Percentiles rank a stretch among this genome's conserved stretches.
Evolutionary conservation across 2,113 vertebrate species (phyloP).

Genomic region (Chionodraco myersi): DNA sequence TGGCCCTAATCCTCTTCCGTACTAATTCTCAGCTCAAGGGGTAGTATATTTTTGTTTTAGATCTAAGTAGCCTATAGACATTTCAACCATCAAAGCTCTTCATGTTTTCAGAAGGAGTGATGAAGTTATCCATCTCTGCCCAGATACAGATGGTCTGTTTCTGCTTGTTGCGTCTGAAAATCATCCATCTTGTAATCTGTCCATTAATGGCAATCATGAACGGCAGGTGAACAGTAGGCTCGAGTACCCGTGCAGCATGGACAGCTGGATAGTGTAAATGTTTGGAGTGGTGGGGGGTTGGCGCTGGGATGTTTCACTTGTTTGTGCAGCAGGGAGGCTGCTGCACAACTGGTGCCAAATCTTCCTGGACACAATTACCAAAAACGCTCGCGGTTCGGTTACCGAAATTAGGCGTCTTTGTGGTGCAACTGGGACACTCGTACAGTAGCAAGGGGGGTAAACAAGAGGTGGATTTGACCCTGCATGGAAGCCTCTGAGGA

Average conservation of each 20-base stretch:
- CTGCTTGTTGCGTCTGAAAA: slow-evolving; percentile 69
- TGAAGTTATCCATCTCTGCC: slow-evolving; percentile 52
- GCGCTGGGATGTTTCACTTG: slow-evolving; percentile 44
- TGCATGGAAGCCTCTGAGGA: slow-evolving; percentile 35
- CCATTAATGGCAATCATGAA: slow-evolving; percentile 73
- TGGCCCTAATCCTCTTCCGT: too few relatives aligned
- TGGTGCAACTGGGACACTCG: slow-evolving; percentile 24
- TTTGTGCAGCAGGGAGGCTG: slow-evolving; percentile 23
- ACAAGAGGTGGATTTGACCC: slow-evolving; percentile 31
- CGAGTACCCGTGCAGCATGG: slow-evolving; percentile 38
- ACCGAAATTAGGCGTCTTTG: background rate
- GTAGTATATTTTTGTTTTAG: background rate
- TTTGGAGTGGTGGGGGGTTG: slow-evolving; percentile 8
- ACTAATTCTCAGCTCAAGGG: background rate
- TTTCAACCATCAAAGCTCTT: background rate
- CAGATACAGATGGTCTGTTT: slow-evolving; percentile 71
- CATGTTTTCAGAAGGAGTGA: slow-evolving; percentile 28
- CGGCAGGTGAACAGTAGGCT: slow-evolving; percentile 69
- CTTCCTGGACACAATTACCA: slow-evolving; percentile 24
- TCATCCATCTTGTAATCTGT: slow-evolving; percentile 58
- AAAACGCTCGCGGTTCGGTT: slow-evolving; percentile 14
- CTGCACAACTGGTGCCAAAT: slow-evolving; percentile 43
- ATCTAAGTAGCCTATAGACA: background rate
- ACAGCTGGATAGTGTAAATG: slow-evolving; percentile 62
- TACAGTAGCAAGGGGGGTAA: slow-evolving; percentile 29